phyloP scores from a whole-genome alignment of 2,113 vertebrate species.

The Phaetusa simplex region DNA sequence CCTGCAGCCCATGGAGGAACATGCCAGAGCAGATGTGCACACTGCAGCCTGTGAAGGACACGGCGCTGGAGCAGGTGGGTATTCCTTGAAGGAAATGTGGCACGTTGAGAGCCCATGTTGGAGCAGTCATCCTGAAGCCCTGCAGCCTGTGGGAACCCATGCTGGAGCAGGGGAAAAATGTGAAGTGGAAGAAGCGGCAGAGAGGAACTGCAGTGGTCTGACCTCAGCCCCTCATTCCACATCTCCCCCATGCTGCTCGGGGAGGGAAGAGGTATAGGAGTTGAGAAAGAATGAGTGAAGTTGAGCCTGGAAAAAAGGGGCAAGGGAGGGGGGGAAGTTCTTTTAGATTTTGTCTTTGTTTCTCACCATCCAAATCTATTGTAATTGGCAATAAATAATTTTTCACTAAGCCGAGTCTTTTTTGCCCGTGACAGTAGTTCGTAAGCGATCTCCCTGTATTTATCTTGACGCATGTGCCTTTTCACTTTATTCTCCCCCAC shows the following conservation, averaged over 20 bases:
- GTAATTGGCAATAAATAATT: neutral
- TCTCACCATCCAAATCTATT: neutral
- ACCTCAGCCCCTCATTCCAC: neutral
- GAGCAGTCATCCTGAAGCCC: neutral
- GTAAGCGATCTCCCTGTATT: neutral
- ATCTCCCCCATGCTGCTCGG: accelerated
- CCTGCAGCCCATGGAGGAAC: neutral
- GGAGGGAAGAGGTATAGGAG: neutral
- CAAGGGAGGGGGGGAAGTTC: no score
- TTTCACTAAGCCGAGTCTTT: neutral
- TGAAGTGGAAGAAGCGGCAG: neutral
- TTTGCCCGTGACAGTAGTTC: neutral
- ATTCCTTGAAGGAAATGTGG: neutral
- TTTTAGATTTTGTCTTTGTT: neutral
- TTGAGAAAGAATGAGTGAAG: neutral
- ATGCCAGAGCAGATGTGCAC: neutral
- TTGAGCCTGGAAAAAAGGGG: neutral
- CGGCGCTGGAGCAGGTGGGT: accelerated
- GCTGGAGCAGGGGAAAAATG: neutral
- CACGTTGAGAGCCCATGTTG: accelerated
- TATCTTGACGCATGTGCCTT: neutral
- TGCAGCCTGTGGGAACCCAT: neutral
- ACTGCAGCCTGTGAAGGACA: neutral
- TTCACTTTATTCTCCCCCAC: neutral
- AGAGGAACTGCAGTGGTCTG: neutral